phyloP scores from a whole-genome alignment of 2,113 vertebrate genomes.

The Gallinago media region DNA sequence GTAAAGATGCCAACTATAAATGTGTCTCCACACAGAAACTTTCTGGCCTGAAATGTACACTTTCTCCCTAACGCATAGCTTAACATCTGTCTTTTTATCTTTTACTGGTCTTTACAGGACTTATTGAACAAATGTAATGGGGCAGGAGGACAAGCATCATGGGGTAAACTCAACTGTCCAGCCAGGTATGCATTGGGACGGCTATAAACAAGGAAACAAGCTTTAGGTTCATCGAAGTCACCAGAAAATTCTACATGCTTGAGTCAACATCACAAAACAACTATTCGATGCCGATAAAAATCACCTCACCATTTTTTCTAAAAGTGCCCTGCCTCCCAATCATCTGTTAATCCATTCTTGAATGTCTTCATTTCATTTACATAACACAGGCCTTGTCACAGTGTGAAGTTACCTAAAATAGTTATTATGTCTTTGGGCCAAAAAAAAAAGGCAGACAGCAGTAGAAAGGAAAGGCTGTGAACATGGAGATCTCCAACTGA shows the following conservation, averaged over 20 bases:
- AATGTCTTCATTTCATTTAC: constrained; percentile 65
- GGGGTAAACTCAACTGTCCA: neutral
- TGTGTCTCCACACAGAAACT: neutral
- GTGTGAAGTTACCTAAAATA: constrained; percentile 74
- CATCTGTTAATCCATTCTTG: constrained; percentile 53
- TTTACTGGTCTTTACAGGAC: neutral
- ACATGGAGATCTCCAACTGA: constrained; percentile 53
- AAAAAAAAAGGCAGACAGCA: constrained; percentile 56
- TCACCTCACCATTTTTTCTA: neutral
- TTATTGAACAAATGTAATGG: neutral
- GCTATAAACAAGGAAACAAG: neutral
- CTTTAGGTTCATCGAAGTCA: neutral
- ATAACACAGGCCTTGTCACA: constrained; percentile 61
- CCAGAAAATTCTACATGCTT: neutral
- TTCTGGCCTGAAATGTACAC: neutral
- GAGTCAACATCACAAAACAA: neutral
- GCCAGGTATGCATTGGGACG: neutral
- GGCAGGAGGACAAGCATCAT: neutral
- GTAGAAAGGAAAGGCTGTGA: constrained; percentile 42
- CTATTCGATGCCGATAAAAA: constrained; percentile 27
- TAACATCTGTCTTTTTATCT: neutral
- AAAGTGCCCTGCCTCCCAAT: constrained; percentile 30
- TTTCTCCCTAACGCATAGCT: neutral
- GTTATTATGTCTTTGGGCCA: constrained; percentile 67
- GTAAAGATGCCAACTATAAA: neutral